Base-by-base conservation (phyloP, 2,888 invertebrate genomes). In the Apoda limacodes region DNA sequence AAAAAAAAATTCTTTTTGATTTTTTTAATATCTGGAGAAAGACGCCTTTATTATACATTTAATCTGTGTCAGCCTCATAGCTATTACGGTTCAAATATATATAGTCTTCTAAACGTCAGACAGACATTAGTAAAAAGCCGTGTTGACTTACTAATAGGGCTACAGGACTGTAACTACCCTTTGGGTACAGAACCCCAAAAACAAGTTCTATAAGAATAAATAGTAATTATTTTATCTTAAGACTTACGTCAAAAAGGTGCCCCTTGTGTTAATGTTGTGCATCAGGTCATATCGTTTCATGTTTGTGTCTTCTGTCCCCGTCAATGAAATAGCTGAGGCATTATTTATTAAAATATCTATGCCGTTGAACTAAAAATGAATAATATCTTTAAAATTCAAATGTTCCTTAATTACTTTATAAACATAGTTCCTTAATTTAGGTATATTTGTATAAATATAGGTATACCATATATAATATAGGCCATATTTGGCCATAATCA, bases 261-360 rank as follows among this genome's bases (percentile, higher is more conserved):
- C 98, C 46, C 98, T 85, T 0, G 95, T 89, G 70, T 98, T 98
- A 47, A 98, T 88, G 35, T 85, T 86, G 59, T 97, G 92, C 98
- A 98, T 98, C 22, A 98, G 85, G 71, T 98, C 98, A 60, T 93
- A 98, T 66, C 88, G 85, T 76, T 98, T 98, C 96, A 98, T 97
- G 21, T 93, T 89, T 0, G 96, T 96, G 5, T 87, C 76, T 2
- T 84, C 74, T 0, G 97, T 98, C 27, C 86, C 86, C 0, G 95
- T 90, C 30, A 94, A 72, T 0, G 88, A 88, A 51, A 98, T 98
- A 7, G 98, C 98, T 40, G 95, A 95, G 1, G 98, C 98, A 82
- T 98, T 98, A 78, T 98, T 98, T 10, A 98, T 82, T 11, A 95
- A 69, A 44, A 98, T 91, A 60, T 98, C 98, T 49, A 98, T 96